Conservation (phyloP, 2,797 vertebrate genomes). For the Bryconaethiops microstoma region DNA sequence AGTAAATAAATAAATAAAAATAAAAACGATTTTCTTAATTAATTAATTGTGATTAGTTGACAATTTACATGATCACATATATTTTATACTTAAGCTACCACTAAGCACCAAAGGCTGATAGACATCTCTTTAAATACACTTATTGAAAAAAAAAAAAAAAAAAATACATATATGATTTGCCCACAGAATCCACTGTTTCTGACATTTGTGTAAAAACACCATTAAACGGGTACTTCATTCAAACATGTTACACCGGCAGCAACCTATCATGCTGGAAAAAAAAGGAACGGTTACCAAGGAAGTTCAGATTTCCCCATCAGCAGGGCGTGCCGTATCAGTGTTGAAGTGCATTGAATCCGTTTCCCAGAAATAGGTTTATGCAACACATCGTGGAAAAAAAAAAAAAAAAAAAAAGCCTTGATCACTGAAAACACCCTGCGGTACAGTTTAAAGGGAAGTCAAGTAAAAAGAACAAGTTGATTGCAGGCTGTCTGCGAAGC, state of each 20-base stretch:
- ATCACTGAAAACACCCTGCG: constrained; percentile 2
- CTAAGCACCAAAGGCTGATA: too few relatives aligned
- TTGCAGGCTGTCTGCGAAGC: constrained; percentile 28
- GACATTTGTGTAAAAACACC: constrained; percentile 20
- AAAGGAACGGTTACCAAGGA: constrained; percentile 29
- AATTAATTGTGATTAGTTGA: too few relatives aligned
- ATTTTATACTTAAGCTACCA: too few relatives aligned
- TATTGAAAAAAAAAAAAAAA: too few relatives aligned
- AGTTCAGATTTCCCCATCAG: constrained; percentile 40
- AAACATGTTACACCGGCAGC: constrained; percentile 36
- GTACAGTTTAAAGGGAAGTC: constrained; percentile 20
- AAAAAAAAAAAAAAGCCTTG: not conserved
- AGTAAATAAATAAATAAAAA: too few relatives aligned
- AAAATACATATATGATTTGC: not conserved
- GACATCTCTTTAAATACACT: too few relatives aligned
- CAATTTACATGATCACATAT: too few relatives aligned
- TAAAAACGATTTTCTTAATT: too few relatives aligned
- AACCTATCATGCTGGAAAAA: not conserved
- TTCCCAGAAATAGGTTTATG: constrained; percentile 45
- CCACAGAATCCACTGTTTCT: constrained; percentile 21
- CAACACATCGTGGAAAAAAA: not conserved
- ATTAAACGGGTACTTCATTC: constrained; percentile 9
- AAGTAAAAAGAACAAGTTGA: constrained; percentile 43
- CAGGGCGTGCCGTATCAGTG: constrained; percentile 37
- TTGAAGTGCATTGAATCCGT: constrained; percentile 9